A percentile compares a stretch with the other conserved stretches of the same genome.
Evolutionary conservation across 2,113 vertebrate genomes (phyloP).

Genomic region (Excalfactoria chinensis): DNA sequence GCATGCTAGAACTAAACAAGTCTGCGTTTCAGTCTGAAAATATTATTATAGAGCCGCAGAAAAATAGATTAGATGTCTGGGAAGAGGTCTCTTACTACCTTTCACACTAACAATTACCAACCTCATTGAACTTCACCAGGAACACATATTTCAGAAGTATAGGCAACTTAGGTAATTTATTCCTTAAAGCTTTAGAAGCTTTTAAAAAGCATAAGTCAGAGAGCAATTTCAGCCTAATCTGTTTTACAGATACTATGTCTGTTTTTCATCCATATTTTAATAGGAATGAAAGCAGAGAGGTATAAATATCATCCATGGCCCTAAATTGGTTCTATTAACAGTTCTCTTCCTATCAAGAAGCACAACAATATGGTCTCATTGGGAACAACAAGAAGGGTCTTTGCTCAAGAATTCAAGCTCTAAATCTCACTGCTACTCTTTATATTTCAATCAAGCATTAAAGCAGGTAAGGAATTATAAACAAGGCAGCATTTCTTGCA

Average conservation of each 20-base stretch:
- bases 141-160: constrained; percentile 39
- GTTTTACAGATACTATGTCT: neutral
- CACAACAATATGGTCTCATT: neutral
- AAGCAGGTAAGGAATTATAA: neutral
- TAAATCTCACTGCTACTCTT: neutral
- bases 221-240: constrained; percentile 48
- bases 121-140: constrained; percentile 22
- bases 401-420: constrained; percentile 30
- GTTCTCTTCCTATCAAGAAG: constrained; percentile 45
- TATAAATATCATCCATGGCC: constrained; percentile 52
- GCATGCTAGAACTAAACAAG: neutral
- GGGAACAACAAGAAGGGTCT: neutral
- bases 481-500: neutral
- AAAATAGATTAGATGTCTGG: constrained; percentile 11
- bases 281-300: constrained; percentile 42
- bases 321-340: constrained; percentile 43
- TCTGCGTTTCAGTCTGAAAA: neutral
- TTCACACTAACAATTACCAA: neutral
- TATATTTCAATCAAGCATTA: constrained; percentile 1
- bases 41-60: neutral
- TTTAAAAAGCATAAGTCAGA: constrained; percentile 43
- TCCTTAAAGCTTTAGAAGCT: constrained; percentile 66
- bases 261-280: constrained; percentile 47
- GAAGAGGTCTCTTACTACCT: neutral
- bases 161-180: constrained; percentile 46